These are phyloP conservation scores for Anas bahamensis DNA, from an alignment of 2,797 vertebrate species.

Conservation along the genomic window DNA sequence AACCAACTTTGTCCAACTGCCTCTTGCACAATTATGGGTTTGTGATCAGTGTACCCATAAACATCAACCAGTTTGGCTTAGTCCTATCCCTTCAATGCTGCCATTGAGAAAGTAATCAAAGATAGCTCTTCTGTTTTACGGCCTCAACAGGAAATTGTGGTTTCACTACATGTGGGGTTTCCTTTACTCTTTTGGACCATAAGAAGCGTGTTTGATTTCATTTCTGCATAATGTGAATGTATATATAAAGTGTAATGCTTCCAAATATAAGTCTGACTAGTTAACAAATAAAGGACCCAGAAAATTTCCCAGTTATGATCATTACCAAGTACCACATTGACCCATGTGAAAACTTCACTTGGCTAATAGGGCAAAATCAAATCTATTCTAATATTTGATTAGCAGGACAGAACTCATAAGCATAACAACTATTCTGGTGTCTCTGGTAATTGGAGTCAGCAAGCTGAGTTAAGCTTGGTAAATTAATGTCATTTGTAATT, in stretches of 20 bases:
- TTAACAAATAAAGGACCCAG: background rate
- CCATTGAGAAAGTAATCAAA: constrained; percentile 32
- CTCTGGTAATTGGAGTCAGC: constrained; percentile 13
- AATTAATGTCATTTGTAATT: constrained; percentile 39
- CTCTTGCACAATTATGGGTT: background rate
- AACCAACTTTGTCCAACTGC: background rate
- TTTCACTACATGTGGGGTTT: background rate
- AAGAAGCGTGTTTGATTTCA: background rate
- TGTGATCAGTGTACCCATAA: background rate
- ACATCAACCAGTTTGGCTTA: background rate
- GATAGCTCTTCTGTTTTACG: constrained; percentile 15
- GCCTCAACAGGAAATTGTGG: constrained; percentile 47
- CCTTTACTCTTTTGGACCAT: background rate
- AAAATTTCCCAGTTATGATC: background rate
- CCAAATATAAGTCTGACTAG: background rate
- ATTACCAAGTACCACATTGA: constrained; percentile 1
- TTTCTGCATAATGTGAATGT: background rate
- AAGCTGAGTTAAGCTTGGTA: constrained; percentile 38
- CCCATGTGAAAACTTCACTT: background rate
- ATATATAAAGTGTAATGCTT: background rate
- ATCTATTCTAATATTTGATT: background rate
- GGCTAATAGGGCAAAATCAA: constrained; percentile 12
- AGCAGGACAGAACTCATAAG: background rate
- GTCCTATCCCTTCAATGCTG: background rate
- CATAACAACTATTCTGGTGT: background rate